Base-by-base conservation (phyloP, 2,888 invertebrate species). In the Chironomus tentans region DNA sequence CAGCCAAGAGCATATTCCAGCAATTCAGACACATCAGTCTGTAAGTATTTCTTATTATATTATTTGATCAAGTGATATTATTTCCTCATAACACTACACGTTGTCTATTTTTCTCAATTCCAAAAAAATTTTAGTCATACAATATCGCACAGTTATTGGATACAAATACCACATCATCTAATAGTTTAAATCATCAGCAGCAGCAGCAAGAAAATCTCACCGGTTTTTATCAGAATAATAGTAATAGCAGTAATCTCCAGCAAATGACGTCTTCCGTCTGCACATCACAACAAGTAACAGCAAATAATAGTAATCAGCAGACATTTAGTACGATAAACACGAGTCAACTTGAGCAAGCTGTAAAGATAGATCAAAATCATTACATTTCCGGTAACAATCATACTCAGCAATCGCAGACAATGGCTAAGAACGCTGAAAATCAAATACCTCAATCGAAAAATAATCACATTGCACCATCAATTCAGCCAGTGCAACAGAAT, bases 101-200 rank as follows among this genome's bases (percentile, higher is more conserved):
- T 28, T 5, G 4, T 28, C 28, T 4, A 28, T 28, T 28, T 28
- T 5, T 28, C 5, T 28, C 28, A 4, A 4, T 28, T 28, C 28
- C 28, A 3, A 28, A 28, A 28, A 1, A 4, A 28, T 72, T 72
- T 72, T 74, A 74, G 74, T 74, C 68, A 28, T 72, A 72, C n/a
- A 74, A 74, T 21, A 74, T 74, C 62, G 74, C 74, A 68, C 74
- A 74, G 22, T 48, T 74, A 38, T 46, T 74, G n/a, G 74, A 74
- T 21, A 70, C 46, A 3, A 70, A 21, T 18, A 28, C 18, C 21
- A 38, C 13, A 15, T 28, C 48, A 21, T 10, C 7, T 38, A 71
- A 18, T 18, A 61, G 56, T 46, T 47, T 18, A 46, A 38, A 46
- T 69, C 69, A 69, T 4, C 69, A 15, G 38, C 21, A 76, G n/a